phyloP scores from a whole-genome alignment of 2,113 vertebrate species.

The Anguilla rostrata region DNA sequence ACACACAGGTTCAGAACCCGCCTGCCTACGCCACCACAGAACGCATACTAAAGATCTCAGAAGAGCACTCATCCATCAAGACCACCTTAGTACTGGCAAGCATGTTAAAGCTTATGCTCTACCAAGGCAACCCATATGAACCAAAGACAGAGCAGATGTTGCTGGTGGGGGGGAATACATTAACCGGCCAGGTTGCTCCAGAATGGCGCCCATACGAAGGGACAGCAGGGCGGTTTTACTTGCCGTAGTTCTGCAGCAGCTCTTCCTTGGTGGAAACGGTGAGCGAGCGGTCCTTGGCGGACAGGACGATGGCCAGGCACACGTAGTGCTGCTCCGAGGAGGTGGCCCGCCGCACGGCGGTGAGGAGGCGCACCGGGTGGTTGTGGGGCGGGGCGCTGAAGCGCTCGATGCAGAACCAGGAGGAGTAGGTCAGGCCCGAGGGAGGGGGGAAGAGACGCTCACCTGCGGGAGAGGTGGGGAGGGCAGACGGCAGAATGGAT shows the following conservation, averaged over 20 bases:
- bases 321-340: conserved; percentile 95
- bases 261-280: conserved; percentile 97
- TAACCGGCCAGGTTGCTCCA: neutral
- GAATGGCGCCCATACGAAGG: neutral
- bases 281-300: conserved; percentile 87
- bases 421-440: conserved; percentile 91
- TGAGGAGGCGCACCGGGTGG: conserved; percentile 89
- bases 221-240: conserved; percentile 25
- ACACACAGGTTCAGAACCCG: conserved; percentile 17
- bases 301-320: conserved; percentile 90
- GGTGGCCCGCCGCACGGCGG: conserved; percentile 83
- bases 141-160: neutral
- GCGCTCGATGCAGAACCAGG: conserved; percentile 95
- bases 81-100: neutral
- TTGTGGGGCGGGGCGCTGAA: conserved; percentile 80
- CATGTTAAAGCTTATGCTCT: neutral
- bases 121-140: neutral
- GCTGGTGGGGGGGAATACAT: neutral
- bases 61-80: neutral
- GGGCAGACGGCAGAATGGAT: neutral
- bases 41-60: neutral
- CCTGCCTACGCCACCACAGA: neutral
- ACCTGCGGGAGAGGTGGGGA: conserved; percentile 61
- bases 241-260: conserved; percentile 89
- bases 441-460: conserved; percentile 94